Percentiles rank a stretch among this genome's conserved stretches.
Conservation (phyloP, 2,888 invertebrate species). For the Pyrochroa serraticornis region DNA sequence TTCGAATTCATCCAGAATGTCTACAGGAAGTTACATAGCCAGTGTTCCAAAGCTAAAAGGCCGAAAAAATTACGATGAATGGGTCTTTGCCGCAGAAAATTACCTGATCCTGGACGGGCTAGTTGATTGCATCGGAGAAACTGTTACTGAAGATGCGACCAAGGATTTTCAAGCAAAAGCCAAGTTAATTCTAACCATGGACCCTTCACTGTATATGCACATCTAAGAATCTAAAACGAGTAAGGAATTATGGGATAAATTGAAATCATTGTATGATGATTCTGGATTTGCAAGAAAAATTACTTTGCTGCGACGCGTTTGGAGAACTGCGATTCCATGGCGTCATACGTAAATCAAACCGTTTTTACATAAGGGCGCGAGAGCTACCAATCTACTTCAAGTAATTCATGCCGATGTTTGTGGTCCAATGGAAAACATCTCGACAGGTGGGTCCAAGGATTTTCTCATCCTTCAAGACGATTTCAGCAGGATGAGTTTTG, state of each 20-base stretch:
- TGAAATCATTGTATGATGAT: conserved; percentile 31
- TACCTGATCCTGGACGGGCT: conserved; percentile 31
- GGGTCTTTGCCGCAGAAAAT: conserved; percentile 35
- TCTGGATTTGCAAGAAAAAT: conserved; percentile 32
- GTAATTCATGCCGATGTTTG: conserved; percentile 44
- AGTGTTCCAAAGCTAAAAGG: conserved; percentile 31
- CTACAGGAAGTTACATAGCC: conserved; percentile 9
- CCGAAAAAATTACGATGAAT: conserved; percentile 38
- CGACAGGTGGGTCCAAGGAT: conserved; percentile 37
- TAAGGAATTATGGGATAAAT: conserved; percentile 28
- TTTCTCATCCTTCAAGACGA: conserved; percentile 46
- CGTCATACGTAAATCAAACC: conserved; percentile 38
- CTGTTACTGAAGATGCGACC: conserved; percentile 13
- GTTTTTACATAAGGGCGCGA: conserved; percentile 33
- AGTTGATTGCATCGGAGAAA: conserved; percentile 9
- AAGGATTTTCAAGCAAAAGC: conserved; percentile 38
- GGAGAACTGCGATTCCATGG: conserved; percentile 38
- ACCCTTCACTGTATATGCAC: conserved; percentile 38
- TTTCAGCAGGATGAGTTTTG: conserved; percentile 31
- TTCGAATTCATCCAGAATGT: neutral
- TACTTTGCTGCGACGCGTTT: conserved; percentile 28
- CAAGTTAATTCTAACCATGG: conserved; percentile 41
- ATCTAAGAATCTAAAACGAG: conserved; percentile 33
- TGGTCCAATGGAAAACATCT: conserved; percentile 39
- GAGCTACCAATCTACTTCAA: conserved; percentile 36